Conservation (phyloP, 2,797 vertebrate species). For the Arrhamphus sclerolepis region DNA sequence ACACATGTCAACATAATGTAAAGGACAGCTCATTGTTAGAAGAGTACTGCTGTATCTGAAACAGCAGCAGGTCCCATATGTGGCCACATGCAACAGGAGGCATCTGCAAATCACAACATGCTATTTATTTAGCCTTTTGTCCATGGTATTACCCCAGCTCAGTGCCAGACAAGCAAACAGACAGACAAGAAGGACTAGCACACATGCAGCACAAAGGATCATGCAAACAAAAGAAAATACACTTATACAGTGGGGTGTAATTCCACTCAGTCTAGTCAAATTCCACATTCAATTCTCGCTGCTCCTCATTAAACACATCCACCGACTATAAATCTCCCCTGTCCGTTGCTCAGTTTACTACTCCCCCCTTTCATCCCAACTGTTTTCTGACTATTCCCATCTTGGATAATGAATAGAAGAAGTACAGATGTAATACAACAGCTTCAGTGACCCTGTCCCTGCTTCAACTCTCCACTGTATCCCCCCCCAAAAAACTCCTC, state of each 20-base stretch:
- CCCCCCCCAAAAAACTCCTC: slow-evolving; percentile 8
- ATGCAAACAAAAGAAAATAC: slow-evolving; percentile 65
- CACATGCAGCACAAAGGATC: slow-evolving; percentile 62
- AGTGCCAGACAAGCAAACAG: slow-evolving; percentile 64
- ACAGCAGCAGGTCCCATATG: slow-evolving; percentile 16
- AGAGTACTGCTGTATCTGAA: slow-evolving; percentile 1
- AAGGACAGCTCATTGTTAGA: slow-evolving; percentile 15
- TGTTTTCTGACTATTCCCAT: slow-evolving; percentile 18
- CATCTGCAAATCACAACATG: slow-evolving; percentile 56
- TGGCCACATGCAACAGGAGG: slow-evolving; percentile 54
- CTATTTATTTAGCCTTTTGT: slow-evolving; percentile 67
- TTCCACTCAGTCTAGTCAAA: slow-evolving; percentile 65
- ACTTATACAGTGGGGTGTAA: slow-evolving; percentile 61
- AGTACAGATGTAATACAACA: slow-evolving; percentile 43
- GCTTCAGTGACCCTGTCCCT: slow-evolving; percentile 73
- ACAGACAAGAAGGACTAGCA: slow-evolving; percentile 44
- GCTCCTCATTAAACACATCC: slow-evolving; percentile 36
- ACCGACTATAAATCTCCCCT: slow-evolving; percentile 12
- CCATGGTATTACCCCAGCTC: slow-evolving; percentile 65
- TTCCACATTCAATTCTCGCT: slow-evolving; percentile 50
- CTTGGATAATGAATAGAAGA: slow-evolving; percentile 16
- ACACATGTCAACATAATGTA: background rate
- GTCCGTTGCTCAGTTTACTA: slow-evolving; percentile 2
- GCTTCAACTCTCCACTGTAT: slow-evolving; percentile 44
- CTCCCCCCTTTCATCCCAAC: slow-evolving; percentile 2